Percentiles rank a stretch among this genome's conserved stretches.
These are phyloP conservation scores for Drosophila santomea DNA, from an alignment of 1,140 invertebrate species.

Conservation along the genomic window DNA sequence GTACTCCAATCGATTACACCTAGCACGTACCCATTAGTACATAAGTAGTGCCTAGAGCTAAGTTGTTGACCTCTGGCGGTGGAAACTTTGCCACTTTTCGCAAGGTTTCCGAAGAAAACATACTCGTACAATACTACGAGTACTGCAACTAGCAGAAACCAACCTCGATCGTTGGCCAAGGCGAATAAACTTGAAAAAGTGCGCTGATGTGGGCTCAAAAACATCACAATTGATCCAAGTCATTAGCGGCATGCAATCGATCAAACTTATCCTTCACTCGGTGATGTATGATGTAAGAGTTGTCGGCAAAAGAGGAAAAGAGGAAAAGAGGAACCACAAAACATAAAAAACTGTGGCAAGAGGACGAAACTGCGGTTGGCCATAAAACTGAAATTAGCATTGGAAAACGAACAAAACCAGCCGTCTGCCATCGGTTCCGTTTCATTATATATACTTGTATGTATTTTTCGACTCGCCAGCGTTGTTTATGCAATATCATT, in stretches of 20 bases:
- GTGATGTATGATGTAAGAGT: constrained; percentile 52
- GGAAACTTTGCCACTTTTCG: constrained; percentile 52
- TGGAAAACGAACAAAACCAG: constrained; percentile 43
- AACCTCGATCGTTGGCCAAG: constrained; percentile 63
- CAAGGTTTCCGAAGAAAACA: constrained; percentile 51
- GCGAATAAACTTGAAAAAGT: constrained; percentile 63
- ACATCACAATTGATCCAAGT: background rate
- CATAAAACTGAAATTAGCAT: constrained; percentile 67
- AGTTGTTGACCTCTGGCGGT: constrained; percentile 67
- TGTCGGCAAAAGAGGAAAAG: constrained; percentile 8
- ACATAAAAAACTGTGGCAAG: constrained; percentile 59
- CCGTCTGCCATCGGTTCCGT: constrained; percentile 57
- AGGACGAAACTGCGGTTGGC: constrained; percentile 62
- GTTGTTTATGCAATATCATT: constrained; percentile 74
- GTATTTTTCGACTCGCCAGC: constrained; percentile 44
- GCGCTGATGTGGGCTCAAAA: constrained; percentile 12
- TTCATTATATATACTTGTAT: constrained; percentile 31
- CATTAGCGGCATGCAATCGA: constrained; percentile 68
- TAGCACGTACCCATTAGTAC: constrained; percentile 18
- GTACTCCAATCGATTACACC: constrained; percentile 41
- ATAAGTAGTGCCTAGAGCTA: constrained; percentile 24
- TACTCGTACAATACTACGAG: background rate
- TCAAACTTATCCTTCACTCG: constrained; percentile 18
- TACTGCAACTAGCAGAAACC: background rate
- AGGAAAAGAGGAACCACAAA: background rate